Evolutionary conservation across 2,113 vertebrate species (phyloP), one percentile per base, ranked within the genome.

Genomic region (Dissostichus mawsoni): DNA sequence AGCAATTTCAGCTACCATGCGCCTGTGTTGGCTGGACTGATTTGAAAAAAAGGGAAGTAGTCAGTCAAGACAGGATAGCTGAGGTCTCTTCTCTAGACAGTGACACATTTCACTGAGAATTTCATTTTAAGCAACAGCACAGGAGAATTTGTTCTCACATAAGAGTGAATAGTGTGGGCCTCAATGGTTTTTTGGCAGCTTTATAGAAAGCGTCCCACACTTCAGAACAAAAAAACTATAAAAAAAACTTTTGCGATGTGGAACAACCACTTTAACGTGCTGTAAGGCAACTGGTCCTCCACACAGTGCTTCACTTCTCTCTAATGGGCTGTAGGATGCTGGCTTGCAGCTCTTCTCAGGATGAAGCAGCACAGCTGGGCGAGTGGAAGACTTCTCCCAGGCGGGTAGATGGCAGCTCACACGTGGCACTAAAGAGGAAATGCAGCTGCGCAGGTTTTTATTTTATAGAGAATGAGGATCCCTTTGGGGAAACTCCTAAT

Each of bases 61-160:
- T 75, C 78, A 64, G 82, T 84, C 69, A 72, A 61, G 76, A 76
- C 41, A 55, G 72, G 62, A 84, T 53, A 66, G 80, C 69, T 5
- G 65, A 66, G 62, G 82, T 76, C 81, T 86, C 82, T 69, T 85
- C 75, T 89, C 57, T 8, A 78, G 85, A 88, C 76, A 82, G 77
- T 87, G 89, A 90, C 83, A 89, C 65, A 92, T 93, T 88, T 90
- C 71, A 90, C 75, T 48, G 75, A 82, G 71, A 72, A 67, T 86
- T 85, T 82, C 48, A 81, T 86, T 91, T 90, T 72, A 77, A 90
- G 47, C 50, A 61, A 80, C 25, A 69, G 29, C 25, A 74, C 69
- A 79, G 62, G 48, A 83, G 48, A 72, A 81, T 84, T 20, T 69
- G 47, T 41, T 78, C 81, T 81, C 69, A 78, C 69, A 62, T 68